Evolutionary conservation across 1,140 invertebrate genomes (phyloP), one percentile per base, ranked within the genome.

Genomic region (Drosophila pectinifera): DNA sequence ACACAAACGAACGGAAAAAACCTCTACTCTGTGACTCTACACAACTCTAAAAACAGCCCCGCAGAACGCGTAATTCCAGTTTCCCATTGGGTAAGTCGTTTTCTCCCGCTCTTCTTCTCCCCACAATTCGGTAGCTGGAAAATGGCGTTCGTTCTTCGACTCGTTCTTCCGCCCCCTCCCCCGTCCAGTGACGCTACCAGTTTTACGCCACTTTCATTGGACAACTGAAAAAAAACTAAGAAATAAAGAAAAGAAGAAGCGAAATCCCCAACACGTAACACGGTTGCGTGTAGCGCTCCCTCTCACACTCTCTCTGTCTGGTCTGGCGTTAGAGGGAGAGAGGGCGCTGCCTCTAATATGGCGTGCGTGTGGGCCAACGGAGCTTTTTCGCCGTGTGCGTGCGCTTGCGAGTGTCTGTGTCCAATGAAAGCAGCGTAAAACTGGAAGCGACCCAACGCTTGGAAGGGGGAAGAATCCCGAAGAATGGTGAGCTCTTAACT

Each of bases 201-300:
- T 91, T 89, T 91, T 91, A 91, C 90, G 90, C 90, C 79, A 63
- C 74, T 90, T 77, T 82, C 80, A 91, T 91, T 91, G 90, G 90
- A 64, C 80, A 64, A 77, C 68, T 68, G 45, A 51, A 59, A 49
- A 62, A 46, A 53, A 53, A 43, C 28, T 34, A 59, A 43, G 56
- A 55, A 51, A 51, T 28, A 20, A 58, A 62, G 34, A 45, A 64
- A 65, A 65, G 45, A 45, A 49, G 31, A 51, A 51, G 45, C 18
- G 5, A 63, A 51, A 39, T 36, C 68, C 64, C 49, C 63, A 53
- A 65, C 65, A 72, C 65, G 68, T 72, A 72, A 72, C 18, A 57
- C 67, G 68, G 68, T 53, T 72, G 68, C 68, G 65, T 72, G 68
- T 70, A 43, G 43, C 24, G 34, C 51, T 18, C 63, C 64, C 65